phyloP scores from a whole-genome alignment of 1,140 invertebrate genomes.

The Plectrocnemia conspersa region DNA sequence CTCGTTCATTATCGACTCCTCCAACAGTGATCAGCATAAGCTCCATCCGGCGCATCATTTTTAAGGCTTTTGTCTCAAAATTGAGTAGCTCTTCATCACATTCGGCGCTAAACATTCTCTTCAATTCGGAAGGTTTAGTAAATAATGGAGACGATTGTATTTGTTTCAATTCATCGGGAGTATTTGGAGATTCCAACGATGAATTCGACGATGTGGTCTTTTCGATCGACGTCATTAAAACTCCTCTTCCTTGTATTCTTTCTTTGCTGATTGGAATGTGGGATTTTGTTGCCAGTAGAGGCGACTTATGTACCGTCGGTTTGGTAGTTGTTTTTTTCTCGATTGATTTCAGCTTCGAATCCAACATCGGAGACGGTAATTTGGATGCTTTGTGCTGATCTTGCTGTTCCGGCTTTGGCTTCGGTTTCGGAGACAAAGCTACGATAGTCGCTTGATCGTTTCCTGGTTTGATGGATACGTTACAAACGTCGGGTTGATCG shows the following conservation, averaged over 20 bases:
- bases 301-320: constrained; percentile 23
- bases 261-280: constrained; percentile 35
- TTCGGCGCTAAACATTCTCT: constrained; percentile 40
- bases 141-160: constrained; percentile 27
- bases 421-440: constrained; percentile 44
- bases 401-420: constrained; percentile 16
- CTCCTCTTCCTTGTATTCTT: constrained; percentile 22
- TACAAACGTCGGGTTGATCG: constrained; percentile 29
- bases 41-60: constrained; percentile 64
- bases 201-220: constrained; percentile 25
- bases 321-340: constrained; percentile 32
- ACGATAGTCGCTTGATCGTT: constrained; percentile 41
- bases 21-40: constrained; percentile 63
- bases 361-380: constrained; percentile 30
- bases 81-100: constrained; percentile 49
- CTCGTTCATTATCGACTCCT: constrained; percentile 59
- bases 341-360: constrained; percentile 19
- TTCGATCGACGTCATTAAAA: constrained; percentile 15
- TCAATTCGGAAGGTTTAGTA: constrained; percentile 26
- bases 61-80: constrained; percentile 56
- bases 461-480: constrained; percentile 20
- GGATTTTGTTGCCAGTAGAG: constrained; percentile 33
- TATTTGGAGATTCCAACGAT: constrained; percentile 26
- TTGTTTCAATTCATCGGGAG: constrained; percentile 26
- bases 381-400: constrained; percentile 16